Evolutionary conservation across 2,797 vertebrate genomes (phyloP).

Genomic region (Catharus ustulatus): DNA sequence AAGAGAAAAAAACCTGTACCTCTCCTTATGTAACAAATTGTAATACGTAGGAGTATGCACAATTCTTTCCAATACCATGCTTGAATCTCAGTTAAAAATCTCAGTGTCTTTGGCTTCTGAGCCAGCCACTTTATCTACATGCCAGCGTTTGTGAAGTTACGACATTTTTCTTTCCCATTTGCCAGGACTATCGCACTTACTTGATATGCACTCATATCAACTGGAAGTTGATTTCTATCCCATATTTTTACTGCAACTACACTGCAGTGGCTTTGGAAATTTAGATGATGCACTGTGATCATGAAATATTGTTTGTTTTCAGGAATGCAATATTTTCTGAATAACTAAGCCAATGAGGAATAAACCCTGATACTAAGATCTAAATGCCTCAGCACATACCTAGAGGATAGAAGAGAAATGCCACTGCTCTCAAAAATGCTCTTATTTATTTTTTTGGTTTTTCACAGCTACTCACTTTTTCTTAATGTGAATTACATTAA

Average conservation of each 20-base stretch:
- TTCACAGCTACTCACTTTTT: background rate
- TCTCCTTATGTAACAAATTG: background rate
- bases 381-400: background rate
- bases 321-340: background rate
- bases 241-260: background rate
- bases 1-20: background rate
- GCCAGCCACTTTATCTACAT: rapidly evolving
- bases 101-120: background rate
- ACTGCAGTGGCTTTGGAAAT: background rate
- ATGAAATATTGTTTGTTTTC: background rate
- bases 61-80: rapidly evolving
- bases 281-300: background rate
- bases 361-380: background rate
- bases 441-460: background rate
- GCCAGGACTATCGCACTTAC: background rate
- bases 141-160: background rate
- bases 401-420: background rate
- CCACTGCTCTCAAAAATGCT: background rate
- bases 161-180: background rate
- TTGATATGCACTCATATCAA: background rate
- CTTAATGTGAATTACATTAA: background rate
- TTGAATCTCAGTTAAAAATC: background rate
- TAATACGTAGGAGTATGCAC: background rate
- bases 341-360: background rate
- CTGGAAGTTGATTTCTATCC: background rate